phyloP scores from a whole-genome alignment of 2,888 invertebrate genomes.

The Polymixis lichenea region DNA sequence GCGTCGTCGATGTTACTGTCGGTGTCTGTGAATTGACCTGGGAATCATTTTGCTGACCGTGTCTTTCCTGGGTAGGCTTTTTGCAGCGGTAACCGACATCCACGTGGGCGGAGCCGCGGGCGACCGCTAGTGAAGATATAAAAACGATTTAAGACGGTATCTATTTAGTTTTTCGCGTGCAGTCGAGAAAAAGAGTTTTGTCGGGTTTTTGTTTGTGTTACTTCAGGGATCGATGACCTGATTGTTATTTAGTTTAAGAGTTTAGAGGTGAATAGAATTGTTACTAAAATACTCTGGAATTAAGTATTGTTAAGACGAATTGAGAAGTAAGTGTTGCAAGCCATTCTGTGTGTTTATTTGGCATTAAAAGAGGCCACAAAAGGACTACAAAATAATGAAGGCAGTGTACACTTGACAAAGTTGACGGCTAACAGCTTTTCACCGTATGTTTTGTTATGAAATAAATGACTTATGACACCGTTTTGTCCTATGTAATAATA shows the following conservation, averaged over 20 bases:
- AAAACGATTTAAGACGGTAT: slow-evolving; percentile 25
- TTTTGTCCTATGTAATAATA: no score
- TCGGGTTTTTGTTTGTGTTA: background rate
- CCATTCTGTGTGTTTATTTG: background rate
- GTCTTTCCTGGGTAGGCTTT: no score
- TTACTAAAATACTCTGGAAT: slow-evolving; percentile 6
- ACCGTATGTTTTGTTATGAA: background rate
- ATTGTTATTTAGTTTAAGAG: background rate
- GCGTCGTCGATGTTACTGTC: no score
- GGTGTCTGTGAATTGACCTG: no score
- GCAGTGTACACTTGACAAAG: background rate
- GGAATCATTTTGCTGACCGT: no score
- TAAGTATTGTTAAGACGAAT: background rate
- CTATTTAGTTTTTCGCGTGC: slow-evolving; percentile 16
- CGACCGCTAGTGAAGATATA: slow-evolving; percentile 28
- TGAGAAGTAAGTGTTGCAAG: background rate
- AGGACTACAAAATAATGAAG: background rate
- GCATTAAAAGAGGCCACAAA: background rate
- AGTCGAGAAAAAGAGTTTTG: slow-evolving; percentile 28
- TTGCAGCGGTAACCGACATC: no score
- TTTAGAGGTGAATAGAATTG: slow-evolving; percentile 21
- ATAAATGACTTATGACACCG: no score
- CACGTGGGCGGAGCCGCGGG: no score
- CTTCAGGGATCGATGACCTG: slow-evolving; percentile 25
- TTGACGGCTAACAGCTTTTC: background rate